phyloP scores from a whole-genome alignment of 1,140 invertebrate genomes.

The Heliconius hermathena region DNA sequence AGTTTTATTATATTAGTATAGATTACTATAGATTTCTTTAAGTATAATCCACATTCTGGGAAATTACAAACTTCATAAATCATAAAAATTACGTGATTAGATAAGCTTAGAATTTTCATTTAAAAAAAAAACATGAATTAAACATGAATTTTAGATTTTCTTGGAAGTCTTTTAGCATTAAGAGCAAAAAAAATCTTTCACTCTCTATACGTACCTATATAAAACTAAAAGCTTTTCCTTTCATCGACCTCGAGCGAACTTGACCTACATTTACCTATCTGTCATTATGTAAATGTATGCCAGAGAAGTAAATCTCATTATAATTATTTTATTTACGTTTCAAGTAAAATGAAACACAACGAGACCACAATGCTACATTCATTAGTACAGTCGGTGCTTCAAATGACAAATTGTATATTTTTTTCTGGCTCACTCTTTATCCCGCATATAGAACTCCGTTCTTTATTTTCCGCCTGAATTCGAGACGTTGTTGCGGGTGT shows the following conservation, averaged over 20 bases:
- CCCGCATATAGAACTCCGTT: neutral
- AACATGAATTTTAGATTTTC: neutral
- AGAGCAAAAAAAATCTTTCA: neutral
- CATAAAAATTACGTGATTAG: neutral
- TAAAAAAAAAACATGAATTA: neutral
- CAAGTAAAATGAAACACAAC: slow-evolving; percentile 1
- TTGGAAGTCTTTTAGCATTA: neutral
- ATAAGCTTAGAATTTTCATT: neutral
- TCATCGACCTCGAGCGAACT: slow-evolving; percentile 1
- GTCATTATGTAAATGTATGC: slow-evolving; percentile 2
- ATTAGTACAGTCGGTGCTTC: neutral
- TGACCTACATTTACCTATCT: slow-evolving; percentile 8
- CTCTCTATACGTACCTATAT: neutral
- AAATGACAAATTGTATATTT: neutral
- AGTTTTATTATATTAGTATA: too few species aligned
- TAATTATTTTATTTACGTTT: slow-evolving; percentile 4
- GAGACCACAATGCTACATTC: neutral
- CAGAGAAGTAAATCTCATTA: neutral
- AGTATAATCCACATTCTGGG: too few species aligned
- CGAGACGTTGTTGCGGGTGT: too few species aligned
- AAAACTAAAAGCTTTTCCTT: slow-evolving; percentile 6
- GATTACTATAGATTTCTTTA: too few species aligned
- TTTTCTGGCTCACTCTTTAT: neutral
- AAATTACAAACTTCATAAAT: neutral
- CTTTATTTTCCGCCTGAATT: too few species aligned